Evolutionary conservation across 2,797 vertebrate species (phyloP), one percentile per base, ranked within the genome.

Genomic region (Tragopan temminckii): DNA sequence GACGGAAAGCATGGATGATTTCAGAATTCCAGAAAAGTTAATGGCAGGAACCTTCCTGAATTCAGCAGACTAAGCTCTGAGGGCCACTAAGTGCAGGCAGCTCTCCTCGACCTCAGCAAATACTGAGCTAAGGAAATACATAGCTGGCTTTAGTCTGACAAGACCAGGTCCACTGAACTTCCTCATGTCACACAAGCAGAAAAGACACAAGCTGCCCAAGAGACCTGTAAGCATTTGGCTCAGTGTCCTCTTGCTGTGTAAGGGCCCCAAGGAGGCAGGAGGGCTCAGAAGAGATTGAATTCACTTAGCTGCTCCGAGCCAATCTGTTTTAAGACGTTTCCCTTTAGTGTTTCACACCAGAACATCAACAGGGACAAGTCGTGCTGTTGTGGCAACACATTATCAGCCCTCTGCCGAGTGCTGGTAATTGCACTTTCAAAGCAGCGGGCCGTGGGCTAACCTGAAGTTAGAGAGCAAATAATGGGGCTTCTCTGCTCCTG

Each of bases 391-490:
- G 59, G 68, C 27, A 53, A 35, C 70, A 13, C 6, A 4, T 86
- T 6, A 67, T 68, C 80, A 69, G 66, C 91, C 68, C 84, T 85
- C 55, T 63, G 63, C 38, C 6, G 46, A 70, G 69, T 4, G 43
- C 43, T 5, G 29, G 40, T 36, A 46, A 38, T 19, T 10, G 1
- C 71, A 48, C 43, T 17, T 78, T 42, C 45, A 50, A 88, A 75
- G 67, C 85, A 87, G 77, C 90, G 86, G 72, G 75, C 67, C 76
- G 78, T 90, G 75, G 13, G 13, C 38, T 40, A 40, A 93, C 27
- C 75, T 80, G 21, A 48, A 96, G 61, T 36, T 84, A 67, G 89
- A 88, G 40, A 86, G 88, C 64, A 90, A 62, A 94, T 55, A 66
- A 84, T 69, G 27, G 27, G 27, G 70, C 48, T 88, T 95, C 70